Conservation (phyloP, 1,140 invertebrate species). For the Nebria ingens region DNA sequence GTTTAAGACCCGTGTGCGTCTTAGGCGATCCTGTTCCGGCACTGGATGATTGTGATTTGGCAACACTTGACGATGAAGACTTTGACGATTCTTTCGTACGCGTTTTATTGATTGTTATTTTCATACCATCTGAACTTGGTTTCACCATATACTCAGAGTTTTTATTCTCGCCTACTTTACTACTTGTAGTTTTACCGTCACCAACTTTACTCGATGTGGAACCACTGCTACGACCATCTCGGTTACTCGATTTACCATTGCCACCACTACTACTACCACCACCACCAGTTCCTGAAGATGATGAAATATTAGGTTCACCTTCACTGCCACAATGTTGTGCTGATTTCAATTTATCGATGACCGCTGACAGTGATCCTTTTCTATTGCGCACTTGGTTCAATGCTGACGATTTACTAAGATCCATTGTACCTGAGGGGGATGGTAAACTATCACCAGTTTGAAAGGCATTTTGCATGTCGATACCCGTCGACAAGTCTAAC, state of each 20-base stretch:
- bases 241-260: conserved; percentile 19
- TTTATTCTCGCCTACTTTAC: conserved; percentile 49
- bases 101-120: conserved; percentile 82
- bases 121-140: conserved; percentile 73
- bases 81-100: conserved; percentile 46
- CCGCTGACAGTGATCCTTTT: conserved; percentile 70
- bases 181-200: conserved; percentile 41
- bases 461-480: conserved; percentile 21
- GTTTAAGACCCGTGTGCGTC: conserved; percentile 73
- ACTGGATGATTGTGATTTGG: conserved; percentile 15
- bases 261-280: conserved; percentile 26
- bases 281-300: conserved; percentile 15
- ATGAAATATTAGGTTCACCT: conserved; percentile 24
- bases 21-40: conserved; percentile 55
- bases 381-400: conserved; percentile 51
- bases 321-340: conserved; percentile 52
- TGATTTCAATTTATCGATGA: conserved; percentile 76
- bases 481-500: conserved; percentile 44
- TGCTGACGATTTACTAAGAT: conserved; percentile 40
- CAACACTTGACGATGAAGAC: conserved; percentile 30
- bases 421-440: conserved; percentile 42
- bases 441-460: conserved; percentile 35
- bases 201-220: conserved; percentile 36
- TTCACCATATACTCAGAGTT: conserved; percentile 80
- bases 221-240: conserved; percentile 21